Evolutionary conservation across 1,140 invertebrate genomes (phyloP).

Genomic region (Melanaphis sacchari): DNA sequence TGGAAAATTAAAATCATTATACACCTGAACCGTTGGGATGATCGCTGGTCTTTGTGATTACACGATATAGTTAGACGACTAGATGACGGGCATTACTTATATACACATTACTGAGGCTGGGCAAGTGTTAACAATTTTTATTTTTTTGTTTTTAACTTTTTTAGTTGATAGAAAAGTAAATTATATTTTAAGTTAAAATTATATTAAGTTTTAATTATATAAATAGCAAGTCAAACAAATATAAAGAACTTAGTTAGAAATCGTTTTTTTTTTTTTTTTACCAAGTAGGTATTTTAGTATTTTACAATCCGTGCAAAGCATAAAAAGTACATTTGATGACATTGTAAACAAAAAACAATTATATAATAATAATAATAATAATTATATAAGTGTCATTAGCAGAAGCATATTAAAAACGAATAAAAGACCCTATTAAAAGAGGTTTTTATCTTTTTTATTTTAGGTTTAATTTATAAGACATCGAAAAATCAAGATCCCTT

Average conservation of each 20-base stretch:
- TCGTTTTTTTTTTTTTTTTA: background rate
- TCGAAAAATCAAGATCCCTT: too few relatives aligned
- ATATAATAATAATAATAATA: too few relatives aligned
- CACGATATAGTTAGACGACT: too few relatives aligned
- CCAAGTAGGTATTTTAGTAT: too few relatives aligned
- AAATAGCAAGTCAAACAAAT: background rate
- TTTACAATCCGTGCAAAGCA: background rate
- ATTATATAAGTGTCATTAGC: too few relatives aligned
- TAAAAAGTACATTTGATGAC: background rate
- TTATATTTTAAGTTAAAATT: background rate
- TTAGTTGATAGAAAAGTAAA: background rate
- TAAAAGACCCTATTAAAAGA: too few relatives aligned
- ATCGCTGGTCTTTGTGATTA: background rate
- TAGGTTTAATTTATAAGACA: too few relatives aligned
- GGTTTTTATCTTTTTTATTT: too few relatives aligned
- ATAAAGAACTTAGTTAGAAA: background rate
- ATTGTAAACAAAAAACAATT: background rate
- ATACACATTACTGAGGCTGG: background rate
- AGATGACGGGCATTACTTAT: background rate
- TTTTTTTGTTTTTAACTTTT: background rate
- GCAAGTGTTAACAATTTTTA: background rate
- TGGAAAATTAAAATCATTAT: background rate
- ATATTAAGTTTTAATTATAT: background rate
- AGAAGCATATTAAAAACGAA: too few relatives aligned
- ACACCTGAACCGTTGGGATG: background rate